Evolutionary conservation across 2,113 vertebrate species (phyloP), one percentile per base, ranked within the genome.

Genomic region (Prunella himalayana): DNA sequence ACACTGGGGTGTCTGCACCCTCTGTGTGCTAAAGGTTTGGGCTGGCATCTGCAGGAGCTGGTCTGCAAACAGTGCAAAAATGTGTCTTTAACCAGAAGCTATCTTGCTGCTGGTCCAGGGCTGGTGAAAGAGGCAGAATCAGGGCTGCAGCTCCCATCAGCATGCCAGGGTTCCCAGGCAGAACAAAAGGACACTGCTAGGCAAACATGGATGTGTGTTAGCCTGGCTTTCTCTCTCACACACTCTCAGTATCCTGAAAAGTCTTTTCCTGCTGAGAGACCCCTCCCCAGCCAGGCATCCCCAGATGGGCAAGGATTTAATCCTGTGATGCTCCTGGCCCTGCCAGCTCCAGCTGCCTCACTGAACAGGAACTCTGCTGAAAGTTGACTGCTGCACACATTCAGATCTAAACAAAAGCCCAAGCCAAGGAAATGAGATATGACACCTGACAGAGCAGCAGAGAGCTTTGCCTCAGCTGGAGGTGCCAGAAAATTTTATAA

Each of bases 391-490:
- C 54, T 94, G 82, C 33, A n/a, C 47, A 70, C 42, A 44, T 59
- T 66, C 82, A 63, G 68, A 27, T 90, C 86, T 77, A 47, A 94
- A 88, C 42, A 88, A 86, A 93, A 95, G 47, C 76, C 19, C 20
- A 77, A 92, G 88, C 60, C 49, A 70, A 68, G 47, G 44, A 88
- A 71, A 92, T 50, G 86, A 88, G 92, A 63, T 63, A 63, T 2
- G 33, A 86, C 53, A 63, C 33, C 3, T 2, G 9, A 18, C 0
- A 82, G 51, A 79, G 51, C 63, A 83, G 85, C 71, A 88, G 75
- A 88, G 68, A 61, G 63, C 66, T 82, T 80, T 93, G 79, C 42
- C 71, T 94, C 84, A 92, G 87, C 75, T 96, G 91, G 93, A 92
- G 47, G 54, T 70, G 44, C 1, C 0, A 53, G 75, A 73, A 77